A percentile compares a stretch with the other conserved stretches of the same genome.
These are phyloP conservation scores for Oreochromis tanganicae DNA, from an alignment of 2,113 vertebrate species.

Conservation along the genomic window DNA sequence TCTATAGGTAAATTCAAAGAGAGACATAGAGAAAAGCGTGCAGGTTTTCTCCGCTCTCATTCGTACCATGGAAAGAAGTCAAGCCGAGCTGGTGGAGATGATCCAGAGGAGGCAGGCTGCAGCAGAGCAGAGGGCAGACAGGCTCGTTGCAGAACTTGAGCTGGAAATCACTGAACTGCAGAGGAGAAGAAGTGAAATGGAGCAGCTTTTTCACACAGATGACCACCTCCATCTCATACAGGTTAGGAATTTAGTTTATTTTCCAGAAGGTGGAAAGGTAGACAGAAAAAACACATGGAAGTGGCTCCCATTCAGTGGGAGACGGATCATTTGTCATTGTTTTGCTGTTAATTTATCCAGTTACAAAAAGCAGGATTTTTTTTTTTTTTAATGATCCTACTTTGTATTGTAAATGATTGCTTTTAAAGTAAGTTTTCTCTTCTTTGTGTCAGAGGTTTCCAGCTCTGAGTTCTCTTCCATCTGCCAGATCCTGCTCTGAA, in stretches of 20 bases:
- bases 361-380: background rate
- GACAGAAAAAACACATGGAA: background rate
- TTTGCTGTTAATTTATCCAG: background rate
- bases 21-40: slow-evolving; percentile 54
- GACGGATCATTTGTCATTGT: background rate
- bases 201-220: slow-evolving; percentile 59
- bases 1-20: slow-evolving; percentile 56
- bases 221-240: slow-evolving; percentile 71
- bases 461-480: background rate
- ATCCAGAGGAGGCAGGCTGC: slow-evolving; percentile 59
- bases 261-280: background rate
- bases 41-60: slow-evolving; percentile 60
- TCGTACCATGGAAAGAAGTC: slow-evolving; percentile 45
- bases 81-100: slow-evolving; percentile 44
- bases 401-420: background rate
- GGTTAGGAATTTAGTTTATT: slow-evolving; percentile 24
- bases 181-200: slow-evolving; percentile 57
- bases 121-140: slow-evolving; percentile 50
- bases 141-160: slow-evolving; percentile 59
- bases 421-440: background rate
- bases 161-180: slow-evolving; percentile 62
- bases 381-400: background rate
- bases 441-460: slow-evolving; percentile 45
- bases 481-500: background rate
- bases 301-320: rapidly evolving